Percentiles rank a stretch among this genome's conserved stretches.
Conservation (phyloP, 2,888 invertebrate genomes). For the Heliconius erato region DNA sequence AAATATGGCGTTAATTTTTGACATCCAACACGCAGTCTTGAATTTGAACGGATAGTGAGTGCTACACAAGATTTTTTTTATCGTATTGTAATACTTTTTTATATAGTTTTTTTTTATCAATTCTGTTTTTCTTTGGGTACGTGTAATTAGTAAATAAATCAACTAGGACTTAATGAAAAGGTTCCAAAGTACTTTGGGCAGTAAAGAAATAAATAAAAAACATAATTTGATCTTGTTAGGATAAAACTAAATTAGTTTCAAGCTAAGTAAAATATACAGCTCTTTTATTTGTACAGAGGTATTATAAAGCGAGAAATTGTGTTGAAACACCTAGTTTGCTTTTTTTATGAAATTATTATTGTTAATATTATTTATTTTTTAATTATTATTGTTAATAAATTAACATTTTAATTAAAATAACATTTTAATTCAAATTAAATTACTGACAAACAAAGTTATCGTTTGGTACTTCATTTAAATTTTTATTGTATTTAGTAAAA, state of each 20-base stretch:
- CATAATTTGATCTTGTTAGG: slow-evolving; percentile 14
- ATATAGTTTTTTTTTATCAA: too few species aligned
- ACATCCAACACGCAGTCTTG: too few species aligned
- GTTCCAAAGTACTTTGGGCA: neutral
- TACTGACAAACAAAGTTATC: too few species aligned
- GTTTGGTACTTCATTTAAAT: too few species aligned
- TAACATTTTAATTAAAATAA: too few species aligned
- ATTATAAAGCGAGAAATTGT: neutral
- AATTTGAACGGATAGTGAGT: too few species aligned
- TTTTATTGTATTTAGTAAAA: too few species aligned
- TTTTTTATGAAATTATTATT: too few species aligned
- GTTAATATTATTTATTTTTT: too few species aligned
- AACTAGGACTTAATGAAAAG: neutral
- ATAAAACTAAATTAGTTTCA: slow-evolving; percentile 16
- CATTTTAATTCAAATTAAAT: too few species aligned
- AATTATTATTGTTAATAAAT: too few species aligned
- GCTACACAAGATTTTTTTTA: neutral
- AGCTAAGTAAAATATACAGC: neutral
- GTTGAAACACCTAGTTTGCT: neutral
- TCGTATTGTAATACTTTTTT: neutral
- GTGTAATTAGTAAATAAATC: neutral
- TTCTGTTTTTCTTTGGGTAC: neutral
- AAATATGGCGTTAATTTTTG: too few species aligned
- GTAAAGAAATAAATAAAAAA: slow-evolving; percentile 14
- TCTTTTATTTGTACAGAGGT: neutral